phyloP scores from a whole-genome alignment of 2,797 vertebrate species.

The Malacoraja senta region DNA sequence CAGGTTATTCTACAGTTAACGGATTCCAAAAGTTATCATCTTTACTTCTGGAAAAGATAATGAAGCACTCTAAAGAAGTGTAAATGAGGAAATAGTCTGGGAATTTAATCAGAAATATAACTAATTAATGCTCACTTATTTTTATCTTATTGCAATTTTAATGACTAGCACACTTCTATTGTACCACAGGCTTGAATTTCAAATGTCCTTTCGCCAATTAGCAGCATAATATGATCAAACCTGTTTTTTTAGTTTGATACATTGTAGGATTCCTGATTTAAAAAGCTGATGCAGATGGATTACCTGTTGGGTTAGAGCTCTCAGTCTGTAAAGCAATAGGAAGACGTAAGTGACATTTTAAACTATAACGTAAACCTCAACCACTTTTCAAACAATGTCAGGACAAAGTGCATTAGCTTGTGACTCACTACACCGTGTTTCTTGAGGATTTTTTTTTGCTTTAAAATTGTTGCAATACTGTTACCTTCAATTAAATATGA shows the following conservation, averaged over 20 bases:
- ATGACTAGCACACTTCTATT: not conserved
- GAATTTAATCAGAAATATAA: slow-evolving; percentile 8
- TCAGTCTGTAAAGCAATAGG: not conserved
- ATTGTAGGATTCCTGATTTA: not conserved
- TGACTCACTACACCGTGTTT: not conserved
- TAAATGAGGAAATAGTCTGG: not conserved
- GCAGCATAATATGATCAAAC: not conserved
- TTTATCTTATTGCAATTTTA: not conserved
- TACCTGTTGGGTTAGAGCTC: not conserved
- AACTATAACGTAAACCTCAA: not conserved
- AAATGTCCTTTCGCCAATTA: not conserved
- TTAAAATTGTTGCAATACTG: not conserved
- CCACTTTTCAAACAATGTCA: not conserved
- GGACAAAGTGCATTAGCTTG: not conserved
- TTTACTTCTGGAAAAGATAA: not conserved
- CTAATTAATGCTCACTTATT: not conserved
- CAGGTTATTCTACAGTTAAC: not conserved
- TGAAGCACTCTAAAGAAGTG: not conserved
- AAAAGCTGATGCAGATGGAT: not conserved
- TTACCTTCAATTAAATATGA: not conserved
- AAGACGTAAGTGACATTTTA: not conserved
- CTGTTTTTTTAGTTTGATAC: not conserved
- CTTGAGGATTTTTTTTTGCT: not conserved
- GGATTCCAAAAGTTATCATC: not conserved
- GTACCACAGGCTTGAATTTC: not conserved